Evolutionary conservation across 1,140 invertebrate genomes (phyloP).

Genomic region (Papilio dardanus): DNA sequence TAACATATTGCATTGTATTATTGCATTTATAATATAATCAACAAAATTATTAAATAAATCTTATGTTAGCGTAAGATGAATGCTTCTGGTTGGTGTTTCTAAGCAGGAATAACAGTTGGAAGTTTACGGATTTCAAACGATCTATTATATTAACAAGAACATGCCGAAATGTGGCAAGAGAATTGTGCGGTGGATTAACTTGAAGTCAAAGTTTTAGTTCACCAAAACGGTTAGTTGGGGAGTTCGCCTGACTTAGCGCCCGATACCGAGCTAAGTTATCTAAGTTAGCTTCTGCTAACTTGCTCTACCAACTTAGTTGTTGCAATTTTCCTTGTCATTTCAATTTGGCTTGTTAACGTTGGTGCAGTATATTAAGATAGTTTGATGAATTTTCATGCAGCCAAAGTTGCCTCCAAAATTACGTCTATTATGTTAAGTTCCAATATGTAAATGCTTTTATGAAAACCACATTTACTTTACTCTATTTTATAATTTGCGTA

Average conservation of each 20-base stretch:
- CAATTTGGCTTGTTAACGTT: slow-evolving; percentile 33
- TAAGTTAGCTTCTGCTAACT: slow-evolving; percentile 69
- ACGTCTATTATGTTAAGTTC: not conserved
- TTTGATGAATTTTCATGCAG: slow-evolving; percentile 34
- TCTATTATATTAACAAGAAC: slow-evolving; percentile 33
- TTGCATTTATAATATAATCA: not conserved
- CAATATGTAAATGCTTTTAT: too few relatives aligned
- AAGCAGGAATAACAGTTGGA: slow-evolving; percentile 28
- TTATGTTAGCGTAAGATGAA: not conserved
- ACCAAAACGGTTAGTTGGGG: slow-evolving; percentile 67
- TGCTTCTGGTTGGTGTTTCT: slow-evolving; percentile 17
- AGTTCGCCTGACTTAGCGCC: slow-evolving; percentile 70
- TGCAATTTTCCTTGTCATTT: slow-evolving; percentile 37
- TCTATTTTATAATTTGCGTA: too few relatives aligned
- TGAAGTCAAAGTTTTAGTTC: slow-evolving; percentile 59
- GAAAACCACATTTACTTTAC: too few relatives aligned
- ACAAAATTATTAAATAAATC: not conserved
- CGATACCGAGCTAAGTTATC: slow-evolving; percentile 74
- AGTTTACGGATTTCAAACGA: slow-evolving; percentile 15
- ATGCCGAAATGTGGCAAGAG: slow-evolving; percentile 35
- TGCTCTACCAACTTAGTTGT: slow-evolving; percentile 41
- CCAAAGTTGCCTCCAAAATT: not conserved
- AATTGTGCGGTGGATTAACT: slow-evolving; percentile 54
- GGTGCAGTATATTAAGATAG: slow-evolving; percentile 23
- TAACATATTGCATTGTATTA: not conserved